Evolutionary conservation across 2,797 vertebrate genomes (phyloP).

Genomic region (Lepidocolaptes lacrymiger): DNA sequence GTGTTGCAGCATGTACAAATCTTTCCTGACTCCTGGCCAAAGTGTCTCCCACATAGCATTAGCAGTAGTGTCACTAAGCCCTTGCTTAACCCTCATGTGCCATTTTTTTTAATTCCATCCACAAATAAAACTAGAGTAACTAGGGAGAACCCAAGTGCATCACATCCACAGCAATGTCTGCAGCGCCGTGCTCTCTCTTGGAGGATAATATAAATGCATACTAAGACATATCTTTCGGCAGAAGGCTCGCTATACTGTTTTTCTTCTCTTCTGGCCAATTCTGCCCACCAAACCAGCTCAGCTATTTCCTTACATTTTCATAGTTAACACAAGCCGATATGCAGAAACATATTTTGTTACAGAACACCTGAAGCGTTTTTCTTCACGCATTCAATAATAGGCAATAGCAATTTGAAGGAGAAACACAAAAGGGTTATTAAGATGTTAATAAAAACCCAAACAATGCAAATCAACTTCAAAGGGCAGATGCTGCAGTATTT

Average conservation of each 20-base stretch:
- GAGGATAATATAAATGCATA: neutral
- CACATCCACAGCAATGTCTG: neutral
- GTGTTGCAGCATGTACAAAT: neutral
- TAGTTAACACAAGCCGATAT: neutral
- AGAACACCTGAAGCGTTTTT: neutral
- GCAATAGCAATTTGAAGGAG: neutral
- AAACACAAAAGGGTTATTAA: neutral
- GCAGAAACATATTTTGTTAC: neutral
- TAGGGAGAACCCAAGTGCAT: neutral
- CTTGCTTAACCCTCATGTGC: rapidly evolving
- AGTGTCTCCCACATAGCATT: neutral
- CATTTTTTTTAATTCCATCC: neutral
- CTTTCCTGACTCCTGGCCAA: neutral
- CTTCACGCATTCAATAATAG: neutral
- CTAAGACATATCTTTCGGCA: neutral
- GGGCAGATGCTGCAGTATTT: neutral
- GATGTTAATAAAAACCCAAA: neutral
- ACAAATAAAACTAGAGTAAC: neutral
- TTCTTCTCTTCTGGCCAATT: neutral
- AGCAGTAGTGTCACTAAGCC: neutral
- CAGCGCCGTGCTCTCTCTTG: neutral
- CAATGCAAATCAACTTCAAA: neutral
- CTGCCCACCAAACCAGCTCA: neutral
- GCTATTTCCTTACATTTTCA: neutral
- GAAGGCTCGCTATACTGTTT: neutral